A percentile compares a stretch with the other conserved stretches of the same genome.
phyloP scores from a whole-genome alignment of 2,797 vertebrate genomes.

The Notoglanidium macrostoma region DNA sequence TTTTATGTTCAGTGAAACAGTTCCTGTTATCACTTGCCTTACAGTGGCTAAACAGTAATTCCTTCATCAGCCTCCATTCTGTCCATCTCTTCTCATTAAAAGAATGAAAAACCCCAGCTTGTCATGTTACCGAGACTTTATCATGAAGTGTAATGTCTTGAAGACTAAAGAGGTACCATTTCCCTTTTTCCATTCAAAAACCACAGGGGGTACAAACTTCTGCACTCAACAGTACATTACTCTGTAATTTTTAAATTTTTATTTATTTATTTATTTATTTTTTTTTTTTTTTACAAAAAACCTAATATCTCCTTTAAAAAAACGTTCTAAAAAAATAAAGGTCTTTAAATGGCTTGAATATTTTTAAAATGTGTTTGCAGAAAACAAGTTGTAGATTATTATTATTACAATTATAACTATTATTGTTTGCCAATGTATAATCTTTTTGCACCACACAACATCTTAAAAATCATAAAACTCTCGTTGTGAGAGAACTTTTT shows the following conservation, averaged over 20 bases:
- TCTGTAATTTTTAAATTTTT: too few relatives aligned
- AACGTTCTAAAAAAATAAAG: background rate
- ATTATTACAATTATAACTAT: background rate
- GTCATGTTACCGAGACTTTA: background rate
- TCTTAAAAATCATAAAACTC: background rate
- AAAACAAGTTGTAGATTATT: background rate
- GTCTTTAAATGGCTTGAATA: background rate
- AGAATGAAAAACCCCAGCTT: background rate
- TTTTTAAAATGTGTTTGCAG: background rate
- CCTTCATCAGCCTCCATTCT: background rate
- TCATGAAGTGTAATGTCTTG: background rate
- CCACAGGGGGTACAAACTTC: background rate
- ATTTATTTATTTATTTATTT: too few relatives aligned
- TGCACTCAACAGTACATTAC: background rate
- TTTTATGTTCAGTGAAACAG: background rate
- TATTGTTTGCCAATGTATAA: background rate
- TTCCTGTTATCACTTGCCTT: background rate
- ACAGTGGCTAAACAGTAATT: background rate
- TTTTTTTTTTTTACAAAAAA: background rate
- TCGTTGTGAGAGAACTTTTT: slow-evolving; percentile 43
- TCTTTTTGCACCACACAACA: slow-evolving; percentile 40
- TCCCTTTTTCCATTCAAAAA: background rate
- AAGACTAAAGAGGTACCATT: background rate
- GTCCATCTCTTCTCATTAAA: background rate
- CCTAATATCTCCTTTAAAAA: background rate